Evolutionary conservation across 2,888 invertebrate species (phyloP), one percentile per base, ranked within the genome.

Genomic region (Corythucha ciliata): DNA sequence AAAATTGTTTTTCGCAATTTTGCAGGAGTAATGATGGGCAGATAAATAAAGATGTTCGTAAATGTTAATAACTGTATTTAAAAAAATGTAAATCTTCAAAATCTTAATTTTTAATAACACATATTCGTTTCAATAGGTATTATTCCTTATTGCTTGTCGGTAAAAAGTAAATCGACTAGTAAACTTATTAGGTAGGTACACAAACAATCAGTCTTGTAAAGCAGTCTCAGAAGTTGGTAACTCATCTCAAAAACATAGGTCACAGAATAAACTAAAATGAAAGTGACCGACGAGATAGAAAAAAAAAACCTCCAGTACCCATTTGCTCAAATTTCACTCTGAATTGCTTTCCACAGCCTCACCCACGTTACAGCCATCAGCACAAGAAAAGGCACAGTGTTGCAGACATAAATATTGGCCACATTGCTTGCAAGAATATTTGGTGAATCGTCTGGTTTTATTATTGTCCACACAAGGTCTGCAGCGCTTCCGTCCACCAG

Each of bases 391-490:
- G 50, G 22, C 34, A 42, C 50, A 42, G 33, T 50, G 50, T 42
- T 50, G 50, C 24, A 50, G 50, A 34, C 50, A 51, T 34, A 51
- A 51, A 34, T 45, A 51, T 22, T 50, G 32, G 14, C 34, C 50
- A 25, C 50, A 50, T 42, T 26, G 12, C 22, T 50, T 29, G 33
- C 44, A 51, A 33, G 42, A 16, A 34, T 34, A 51, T 26, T 51
- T 51, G 18, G 50, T 44, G 24, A 21, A 24, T 51, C 50, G 10
- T 36, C 16, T 45, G 14, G 29, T 45, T 45, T 45, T 45, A 45
- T 45, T n/a, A n/a, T n/a, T 29, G 10, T 24, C 34, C 24, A 33
- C 14, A 16, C 44, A 42, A 14, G 20, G 22, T 50, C 25, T 20
- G 44, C 44, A 44, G 20, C 44, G 42, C 42, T 51, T n/a, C 18